Conservation (phyloP, 2,888 invertebrate species). For the Caenorhabditis panamensis region DNA sequence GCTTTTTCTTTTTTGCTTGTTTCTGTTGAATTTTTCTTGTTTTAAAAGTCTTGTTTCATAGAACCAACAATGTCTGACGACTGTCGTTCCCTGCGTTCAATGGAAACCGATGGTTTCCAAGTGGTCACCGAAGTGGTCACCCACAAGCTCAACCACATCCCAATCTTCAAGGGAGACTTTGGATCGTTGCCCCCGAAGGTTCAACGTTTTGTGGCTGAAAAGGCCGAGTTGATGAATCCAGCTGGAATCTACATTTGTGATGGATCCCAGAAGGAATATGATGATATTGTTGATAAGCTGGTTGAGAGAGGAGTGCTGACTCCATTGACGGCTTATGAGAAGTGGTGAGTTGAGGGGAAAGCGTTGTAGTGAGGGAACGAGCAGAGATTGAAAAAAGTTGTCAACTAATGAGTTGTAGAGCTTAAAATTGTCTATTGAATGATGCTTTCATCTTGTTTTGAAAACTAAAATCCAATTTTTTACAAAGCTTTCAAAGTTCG, state of each 20-base stretch:
- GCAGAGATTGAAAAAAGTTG: too few relatives aligned
- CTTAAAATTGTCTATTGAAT: too few relatives aligned
- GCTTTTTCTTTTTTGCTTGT: too few relatives aligned
- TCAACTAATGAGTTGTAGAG: too few relatives aligned
- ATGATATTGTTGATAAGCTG: conserved; percentile 75
- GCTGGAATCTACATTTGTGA: conserved; percentile 74
- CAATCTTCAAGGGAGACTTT: conserved; percentile 82
- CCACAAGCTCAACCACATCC: conserved; percentile 81
- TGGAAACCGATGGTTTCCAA: conserved; percentile 67
- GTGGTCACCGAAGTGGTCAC: conserved; percentile 82
- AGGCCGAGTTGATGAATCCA: conserved; percentile 80
- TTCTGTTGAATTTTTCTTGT: too few relatives aligned
- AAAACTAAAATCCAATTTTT: too few relatives aligned
- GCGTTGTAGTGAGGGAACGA: too few relatives aligned
- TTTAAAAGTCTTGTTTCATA: conserved; percentile 1
- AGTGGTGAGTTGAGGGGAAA: conserved; percentile 67
- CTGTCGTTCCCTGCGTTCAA: conserved; percentile 59
- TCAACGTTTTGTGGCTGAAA: conserved; percentile 81
- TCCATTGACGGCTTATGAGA: conserved; percentile 70
- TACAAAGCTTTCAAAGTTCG: too few relatives aligned
- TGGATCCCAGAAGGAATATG: conserved; percentile 79
- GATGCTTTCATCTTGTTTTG: too few relatives aligned
- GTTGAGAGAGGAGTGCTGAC: conserved; percentile 72
- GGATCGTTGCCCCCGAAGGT: conserved; percentile 80
- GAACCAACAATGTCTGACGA: conserved; percentile 50